Percentiles rank a stretch among this genome's conserved stretches.
Conservation (phyloP, 2,888 invertebrate species). For the Drosophila anomalata region DNA sequence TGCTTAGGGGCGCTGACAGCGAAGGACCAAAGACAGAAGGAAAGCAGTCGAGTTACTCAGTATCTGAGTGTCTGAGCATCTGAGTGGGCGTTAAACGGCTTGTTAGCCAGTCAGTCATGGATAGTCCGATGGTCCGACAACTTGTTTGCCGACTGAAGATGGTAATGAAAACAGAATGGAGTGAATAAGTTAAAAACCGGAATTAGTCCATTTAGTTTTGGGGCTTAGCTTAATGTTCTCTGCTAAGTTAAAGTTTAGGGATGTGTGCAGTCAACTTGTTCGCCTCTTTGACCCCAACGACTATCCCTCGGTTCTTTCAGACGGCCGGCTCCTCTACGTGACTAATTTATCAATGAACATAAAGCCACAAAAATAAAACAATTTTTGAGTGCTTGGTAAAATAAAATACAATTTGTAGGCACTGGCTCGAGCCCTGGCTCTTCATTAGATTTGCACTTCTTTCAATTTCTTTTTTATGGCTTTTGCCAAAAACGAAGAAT, state of each 20-base stretch:
- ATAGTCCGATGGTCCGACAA: constrained; percentile 31
- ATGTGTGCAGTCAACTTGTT: constrained; percentile 28
- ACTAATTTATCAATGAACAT: constrained; percentile 70
- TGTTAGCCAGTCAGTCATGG: constrained; percentile 30
- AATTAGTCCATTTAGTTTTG: constrained; percentile 50
- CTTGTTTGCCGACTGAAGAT: constrained; percentile 23
- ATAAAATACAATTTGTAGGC: constrained; percentile 68
- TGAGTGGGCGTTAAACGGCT: constrained; percentile 40
- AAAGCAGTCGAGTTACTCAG: neutral
- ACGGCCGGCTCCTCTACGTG: constrained; percentile 49
- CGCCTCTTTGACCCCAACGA: constrained; percentile 30
- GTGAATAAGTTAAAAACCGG: constrained; percentile 45
- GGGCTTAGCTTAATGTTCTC: constrained; percentile 43
- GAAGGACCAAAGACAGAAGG: constrained; percentile 33
- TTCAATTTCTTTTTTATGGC: constrained; percentile 43
- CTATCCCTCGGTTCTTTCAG: constrained; percentile 43
- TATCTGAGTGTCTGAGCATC: constrained; percentile 7
- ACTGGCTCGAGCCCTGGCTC: constrained; percentile 19
- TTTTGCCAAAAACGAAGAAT: constrained; percentile 54
- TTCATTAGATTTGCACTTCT: constrained; percentile 60
- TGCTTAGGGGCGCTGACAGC: constrained; percentile 51
- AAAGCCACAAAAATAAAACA: constrained; percentile 38
- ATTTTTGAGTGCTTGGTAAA: constrained; percentile 25
- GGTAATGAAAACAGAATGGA: constrained; percentile 15
- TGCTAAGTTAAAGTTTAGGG: constrained; percentile 32